Evolutionary conservation across 1,140 invertebrate species (phyloP).

Genomic region (Coptotermes formosanus): DNA sequence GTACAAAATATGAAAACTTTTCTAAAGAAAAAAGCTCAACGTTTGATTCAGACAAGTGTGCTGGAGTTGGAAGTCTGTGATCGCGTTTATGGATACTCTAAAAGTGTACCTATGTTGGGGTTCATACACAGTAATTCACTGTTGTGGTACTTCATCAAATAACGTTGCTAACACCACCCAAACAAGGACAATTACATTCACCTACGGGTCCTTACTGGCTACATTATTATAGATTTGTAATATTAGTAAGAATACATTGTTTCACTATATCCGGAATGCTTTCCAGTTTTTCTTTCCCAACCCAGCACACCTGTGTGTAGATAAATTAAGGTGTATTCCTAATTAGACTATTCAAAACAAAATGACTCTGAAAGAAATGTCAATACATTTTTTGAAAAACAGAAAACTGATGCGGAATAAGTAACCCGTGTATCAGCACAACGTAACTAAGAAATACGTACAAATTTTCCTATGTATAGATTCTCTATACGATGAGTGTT

Average conservation of each 20-base stretch:
- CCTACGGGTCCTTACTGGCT: background rate
- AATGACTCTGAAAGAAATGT: constrained; percentile 26
- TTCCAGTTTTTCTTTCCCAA: background rate
- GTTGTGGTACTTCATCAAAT: background rate
- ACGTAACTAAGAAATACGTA: background rate
- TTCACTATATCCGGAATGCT: background rate
- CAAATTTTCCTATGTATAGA: background rate
- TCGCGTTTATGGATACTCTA: background rate
- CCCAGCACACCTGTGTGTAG: constrained; percentile 24
- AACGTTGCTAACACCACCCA: background rate
- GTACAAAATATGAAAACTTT: constrained; percentile 14
- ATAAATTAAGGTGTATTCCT: background rate
- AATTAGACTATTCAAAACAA: background rate
- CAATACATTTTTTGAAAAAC: constrained; percentile 20
- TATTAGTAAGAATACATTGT: background rate
- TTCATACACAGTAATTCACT: background rate
- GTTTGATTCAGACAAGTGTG: constrained; percentile 21
- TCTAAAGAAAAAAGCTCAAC: background rate
- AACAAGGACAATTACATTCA: background rate
- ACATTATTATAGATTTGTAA: background rate
- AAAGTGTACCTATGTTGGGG: background rate
- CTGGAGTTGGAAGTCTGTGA: background rate
- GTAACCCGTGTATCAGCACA: background rate
- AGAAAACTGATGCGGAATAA: background rate
- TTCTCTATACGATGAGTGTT: background rate